These are phyloP conservation scores for Papilio glaucus DNA, from an alignment of 1,140 invertebrate genomes.

Conservation along the genomic window DNA sequence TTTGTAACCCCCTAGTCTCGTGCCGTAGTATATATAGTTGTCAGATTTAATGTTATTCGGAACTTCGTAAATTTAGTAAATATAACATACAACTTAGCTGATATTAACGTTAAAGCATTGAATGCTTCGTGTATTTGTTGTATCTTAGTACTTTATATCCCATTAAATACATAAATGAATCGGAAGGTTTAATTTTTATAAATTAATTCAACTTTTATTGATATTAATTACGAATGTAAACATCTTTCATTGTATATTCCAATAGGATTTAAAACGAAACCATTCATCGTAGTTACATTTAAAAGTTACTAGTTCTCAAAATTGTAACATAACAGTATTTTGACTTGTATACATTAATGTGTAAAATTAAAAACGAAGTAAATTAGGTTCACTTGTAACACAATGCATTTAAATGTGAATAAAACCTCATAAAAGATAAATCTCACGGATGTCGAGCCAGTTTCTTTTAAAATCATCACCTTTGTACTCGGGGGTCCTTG, in stretches of 20 bases:
- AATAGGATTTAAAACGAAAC: slow-evolving; percentile 70
- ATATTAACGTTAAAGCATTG: slow-evolving; percentile 70
- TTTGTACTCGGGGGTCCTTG: slow-evolving; percentile 73
- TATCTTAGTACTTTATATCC: slow-evolving; percentile 63
- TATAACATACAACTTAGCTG: slow-evolving; percentile 73
- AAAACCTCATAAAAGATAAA: slow-evolving; percentile 76
- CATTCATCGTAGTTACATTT: slow-evolving; percentile 78
- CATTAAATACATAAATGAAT: slow-evolving; percentile 56
- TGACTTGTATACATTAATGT: slow-evolving; percentile 82
- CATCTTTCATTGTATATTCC: slow-evolving; percentile 58
- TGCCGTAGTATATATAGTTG: slow-evolving; percentile 74
- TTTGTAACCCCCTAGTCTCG: slow-evolving; percentile 68
- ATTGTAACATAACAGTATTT: slow-evolving; percentile 81
- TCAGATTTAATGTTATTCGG: slow-evolving; percentile 76
- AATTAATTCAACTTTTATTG: slow-evolving; percentile 45
- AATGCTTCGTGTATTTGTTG: slow-evolving; percentile 70
- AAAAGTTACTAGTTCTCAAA: slow-evolving; percentile 79
- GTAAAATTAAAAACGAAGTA: slow-evolving; percentile 75
- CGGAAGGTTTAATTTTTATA: slow-evolving; percentile 54
- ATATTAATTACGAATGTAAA: slow-evolving; percentile 56
- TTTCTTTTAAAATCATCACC: slow-evolving; percentile 73
- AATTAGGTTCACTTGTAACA: slow-evolving; percentile 76
- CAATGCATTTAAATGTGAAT: slow-evolving; percentile 82
- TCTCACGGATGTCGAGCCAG: slow-evolving; percentile 65
- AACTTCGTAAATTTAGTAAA: slow-evolving; percentile 74